A percentile compares a stretch with the other conserved stretches of the same genome.
Evolutionary conservation across 2,113 vertebrate genomes (phyloP).

Genomic region (Hiodon alosoides): DNA sequence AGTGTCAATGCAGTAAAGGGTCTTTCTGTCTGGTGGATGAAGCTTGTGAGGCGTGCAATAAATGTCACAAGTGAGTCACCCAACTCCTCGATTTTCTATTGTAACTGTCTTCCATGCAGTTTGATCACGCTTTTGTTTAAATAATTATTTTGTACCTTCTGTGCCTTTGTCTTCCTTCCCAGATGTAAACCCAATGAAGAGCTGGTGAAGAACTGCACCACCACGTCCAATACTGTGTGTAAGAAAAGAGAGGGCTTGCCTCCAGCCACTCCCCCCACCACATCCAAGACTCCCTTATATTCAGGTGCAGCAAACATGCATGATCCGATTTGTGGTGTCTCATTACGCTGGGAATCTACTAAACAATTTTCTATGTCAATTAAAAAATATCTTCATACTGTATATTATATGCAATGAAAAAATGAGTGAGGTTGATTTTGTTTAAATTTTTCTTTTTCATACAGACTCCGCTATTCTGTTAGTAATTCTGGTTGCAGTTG

Average conservation of each 20-base stretch:
- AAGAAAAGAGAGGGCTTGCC: constrained; percentile 39
- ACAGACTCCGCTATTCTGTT: not conserved
- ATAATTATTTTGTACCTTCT: not conserved
- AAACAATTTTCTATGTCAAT: no score
- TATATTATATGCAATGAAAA: not conserved
- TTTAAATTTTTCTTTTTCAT: not conserved
- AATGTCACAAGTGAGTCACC: constrained; percentile 54
- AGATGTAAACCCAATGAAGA: constrained; percentile 64
- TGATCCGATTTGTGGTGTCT: not conserved
- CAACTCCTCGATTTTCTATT: not conserved
- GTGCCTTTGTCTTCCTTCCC: not conserved
- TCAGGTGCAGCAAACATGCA: not conserved
- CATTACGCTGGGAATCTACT: no score
- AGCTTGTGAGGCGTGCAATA: constrained; percentile 70
- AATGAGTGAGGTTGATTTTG: no score
- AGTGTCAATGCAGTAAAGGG: constrained; percentile 54
- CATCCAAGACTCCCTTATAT: not conserved
- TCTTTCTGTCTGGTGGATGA: constrained; percentile 65
- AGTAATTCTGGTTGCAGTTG: not conserved
- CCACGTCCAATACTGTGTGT: constrained; percentile 58
- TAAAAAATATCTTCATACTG: not conserved
- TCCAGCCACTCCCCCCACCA: not conserved
- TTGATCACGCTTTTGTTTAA: no score
- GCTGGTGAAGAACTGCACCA: constrained; percentile 53
- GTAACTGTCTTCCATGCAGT: not conserved